Conservation (phyloP, 2,797 vertebrate genomes). For the Perodicticus potto region DNA sequence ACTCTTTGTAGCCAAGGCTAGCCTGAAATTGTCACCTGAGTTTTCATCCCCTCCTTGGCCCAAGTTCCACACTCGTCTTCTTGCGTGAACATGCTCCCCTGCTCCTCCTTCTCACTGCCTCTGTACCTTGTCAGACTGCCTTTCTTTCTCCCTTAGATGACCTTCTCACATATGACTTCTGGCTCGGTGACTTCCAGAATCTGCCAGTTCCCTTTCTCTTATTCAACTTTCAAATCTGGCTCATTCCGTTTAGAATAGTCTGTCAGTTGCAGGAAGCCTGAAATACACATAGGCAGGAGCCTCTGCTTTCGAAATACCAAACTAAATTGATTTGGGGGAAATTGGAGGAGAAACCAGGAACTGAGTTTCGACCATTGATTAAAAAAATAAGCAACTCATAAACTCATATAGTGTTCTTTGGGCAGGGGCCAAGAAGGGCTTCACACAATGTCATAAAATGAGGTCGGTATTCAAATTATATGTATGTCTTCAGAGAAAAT, state of each 20-base stretch:
- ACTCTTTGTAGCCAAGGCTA: not conserved
- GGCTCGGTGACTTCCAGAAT: conserved; percentile 25
- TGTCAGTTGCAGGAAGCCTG: not conserved
- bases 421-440: conserved; percentile 58
- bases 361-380: conserved; percentile 70
- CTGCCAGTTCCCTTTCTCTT: not conserved
- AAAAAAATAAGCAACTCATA: conserved; percentile 31
- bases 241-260: not conserved
- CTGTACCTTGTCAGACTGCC: not conserved
- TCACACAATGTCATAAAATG: conserved; percentile 74
- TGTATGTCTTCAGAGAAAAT: conserved; percentile 79
- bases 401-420: conserved; percentile 31
- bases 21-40: not conserved
- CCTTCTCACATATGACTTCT: conserved; percentile 18
- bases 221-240: conserved; percentile 21
- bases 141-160: conserved; percentile 16
- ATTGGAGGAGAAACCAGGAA: conserved; percentile 14
- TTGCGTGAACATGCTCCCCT: not conserved
- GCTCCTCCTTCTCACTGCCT: not conserved
- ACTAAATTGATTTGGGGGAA: not conserved
- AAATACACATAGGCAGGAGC: not conserved
- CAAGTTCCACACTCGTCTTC: not conserved
- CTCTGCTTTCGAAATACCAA: conserved; percentile 55
- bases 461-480: conserved; percentile 74
- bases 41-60: not conserved